Evolutionary conservation across 2,113 vertebrate genomes (phyloP), one percentile per base, ranked within the genome.

Genomic region (Poeciliopsis retropinna): DNA sequence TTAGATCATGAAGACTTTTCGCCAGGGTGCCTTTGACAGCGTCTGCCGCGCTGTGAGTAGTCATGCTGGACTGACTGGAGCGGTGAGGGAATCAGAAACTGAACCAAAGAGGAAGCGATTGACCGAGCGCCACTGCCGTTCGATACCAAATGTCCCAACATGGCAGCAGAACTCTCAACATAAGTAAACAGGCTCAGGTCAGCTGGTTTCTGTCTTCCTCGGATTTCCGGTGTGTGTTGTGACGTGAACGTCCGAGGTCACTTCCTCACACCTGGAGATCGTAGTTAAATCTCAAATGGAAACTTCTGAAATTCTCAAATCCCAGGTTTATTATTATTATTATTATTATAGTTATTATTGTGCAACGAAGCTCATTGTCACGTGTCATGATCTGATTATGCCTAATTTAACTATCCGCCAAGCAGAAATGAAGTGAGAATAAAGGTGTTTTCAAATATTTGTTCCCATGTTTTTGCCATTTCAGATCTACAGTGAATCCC

Each of bases 321-420:
- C 37, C 37, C 31, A 47, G 64, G 78, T 70, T 76, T 65, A 41
- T 41, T 15, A 15, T 15, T 41, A 13, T 41, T 3, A 41, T 41
- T 41, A 15, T 41, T 41, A 41, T 4, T 39, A 10, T 11, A 10
- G 12, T 39, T 39, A 39, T 39, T 41, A 60, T 13, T 47, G 54
- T 87, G 82, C 92, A 84, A 83, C 76, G 80, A 81, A 71, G 28
- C 78, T 76, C 70, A 82, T 80, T 79, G 19, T 90, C 11, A 51
- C 80, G 25, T 80, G 57, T 81, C 82, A 67, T 81, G 75, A 75
- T 65, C 84, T 78, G 15, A 72, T 69, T 37, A 54, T 89, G 70
- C 76, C 62, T 92, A 93, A 11, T 94, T 94, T 91, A 93, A 94
- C 89, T 88, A 76, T 83, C 82, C 77, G 74, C 79, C 25, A 67